Conservation (phyloP, 2,888 invertebrate genomes). For the Standfussiana lucernea region DNA sequence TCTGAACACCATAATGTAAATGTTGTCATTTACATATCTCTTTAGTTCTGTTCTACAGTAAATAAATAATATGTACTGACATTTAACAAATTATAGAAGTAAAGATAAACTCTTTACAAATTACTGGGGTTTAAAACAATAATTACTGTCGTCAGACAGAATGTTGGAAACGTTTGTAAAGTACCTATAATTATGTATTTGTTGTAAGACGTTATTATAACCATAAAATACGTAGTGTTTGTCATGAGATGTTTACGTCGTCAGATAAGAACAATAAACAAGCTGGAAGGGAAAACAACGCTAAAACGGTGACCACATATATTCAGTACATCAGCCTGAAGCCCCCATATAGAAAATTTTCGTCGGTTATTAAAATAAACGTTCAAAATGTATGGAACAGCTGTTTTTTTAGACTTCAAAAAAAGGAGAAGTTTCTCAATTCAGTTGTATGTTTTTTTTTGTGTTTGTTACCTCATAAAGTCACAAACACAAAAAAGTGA, state of each 20-base stretch:
- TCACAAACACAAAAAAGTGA: no score
- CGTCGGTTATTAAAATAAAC: no score
- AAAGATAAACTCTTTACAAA: slow-evolving; percentile 52
- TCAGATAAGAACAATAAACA: neutral
- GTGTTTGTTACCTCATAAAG: no score
- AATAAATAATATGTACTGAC: slow-evolving; percentile 45
- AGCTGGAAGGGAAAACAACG: no score
- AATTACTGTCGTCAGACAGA: slow-evolving; percentile 25
- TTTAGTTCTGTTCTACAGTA: slow-evolving; percentile 50
- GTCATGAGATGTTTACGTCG: neutral
- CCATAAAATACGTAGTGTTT: slow-evolving; percentile 20
- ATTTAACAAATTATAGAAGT: slow-evolving; percentile 32
- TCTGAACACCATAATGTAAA: slow-evolving; percentile 46
- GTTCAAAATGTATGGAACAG: no score
- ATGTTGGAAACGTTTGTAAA: slow-evolving; percentile 15
- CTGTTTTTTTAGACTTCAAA: no score
- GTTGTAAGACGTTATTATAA: slow-evolving; percentile 11
- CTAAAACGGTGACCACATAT: no score
- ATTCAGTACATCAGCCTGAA: no score
- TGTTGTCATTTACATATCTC: slow-evolving; percentile 52
- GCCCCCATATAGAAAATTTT: no score
- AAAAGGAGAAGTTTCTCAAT: no score
- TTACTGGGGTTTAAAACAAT: slow-evolving; percentile 39
- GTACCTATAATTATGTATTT: neutral
- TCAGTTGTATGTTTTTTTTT: no score